Base-by-base conservation (phyloP, 2,797 vertebrate genomes). In the Trematomus bernacchii region DNA sequence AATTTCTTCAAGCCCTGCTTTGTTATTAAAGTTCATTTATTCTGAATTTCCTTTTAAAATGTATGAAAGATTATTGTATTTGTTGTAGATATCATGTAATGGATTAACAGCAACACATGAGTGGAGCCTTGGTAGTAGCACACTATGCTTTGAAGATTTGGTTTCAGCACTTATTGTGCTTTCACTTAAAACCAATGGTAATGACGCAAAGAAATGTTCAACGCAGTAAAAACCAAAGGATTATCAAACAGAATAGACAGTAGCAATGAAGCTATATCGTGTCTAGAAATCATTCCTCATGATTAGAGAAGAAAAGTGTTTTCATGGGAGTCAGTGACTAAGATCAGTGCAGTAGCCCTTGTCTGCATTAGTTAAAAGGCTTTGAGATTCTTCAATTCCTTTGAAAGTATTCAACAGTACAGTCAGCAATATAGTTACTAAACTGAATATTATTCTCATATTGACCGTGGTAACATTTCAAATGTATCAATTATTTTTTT, bases 381-480 rank as follows among this genome's bases (percentile, higher is more conserved):
- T 76, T 74, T 63, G 6, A 75, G 47, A n/a, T 47, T 13, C 67
- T 59, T 57, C 37, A 30, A 58, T 64, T 37, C 18, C 53, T 71
- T 40, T 60, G 46, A 57, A 54, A 58, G 2, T 54, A 57, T 44
- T 12, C 61, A 15, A 50, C 11, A 43, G 11, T 19, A 30, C 55
- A 69, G 27, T 71, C 73, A 75, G 54, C 15, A 62, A 68, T 67
- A 61, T 70, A 23, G 18, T 64, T 15, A 51, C 69, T n/a, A 48
- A 50, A 76, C 50, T 53, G 30, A 73, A 82, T 54, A 70, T 76
- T 73, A 63, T 79, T 72, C 27, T 48, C 16, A 68, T 33, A 69
- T 77, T 65, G 68, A 79, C 71, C 59, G 18, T 16, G 15, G 50
- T 50, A 71, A 84, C 37, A 63, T 69, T 67, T 72, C 10, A 70